Evolutionary conservation across 2,797 vertebrate species (phyloP), one percentile per base, ranked within the genome.

Genomic region (Leucoraja ocellata): DNA sequence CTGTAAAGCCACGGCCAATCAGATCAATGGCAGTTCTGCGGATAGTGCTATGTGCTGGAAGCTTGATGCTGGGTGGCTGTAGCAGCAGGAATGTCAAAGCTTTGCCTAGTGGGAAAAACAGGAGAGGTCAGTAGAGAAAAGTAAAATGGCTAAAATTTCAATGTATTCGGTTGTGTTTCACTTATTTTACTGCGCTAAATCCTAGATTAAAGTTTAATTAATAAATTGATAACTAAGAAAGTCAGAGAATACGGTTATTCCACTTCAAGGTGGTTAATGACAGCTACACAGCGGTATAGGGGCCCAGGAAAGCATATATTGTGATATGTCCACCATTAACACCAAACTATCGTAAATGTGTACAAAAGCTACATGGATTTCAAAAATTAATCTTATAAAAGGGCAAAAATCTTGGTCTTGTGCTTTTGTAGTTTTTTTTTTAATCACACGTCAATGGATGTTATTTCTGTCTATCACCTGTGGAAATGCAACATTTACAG

Each of bases 1-100:
- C 98, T 0, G 99, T 99, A 95, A 99, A 99, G 93, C 99, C 98
- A 7, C 99, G 97, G 71, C 99, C 98, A 91, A 99, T 98, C 95
- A 99, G 97, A 95, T 99, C 99, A 74, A 98, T 99, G 95, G 99
- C 98, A 0, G 98, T 99, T 91, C 99, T 97, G 93, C 98, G 97
- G 95, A 99, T 98, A 93, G 98, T 98, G 96, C 98, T 99, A 96
- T 99, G 98, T 0, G 98, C 95, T 0, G 98, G 98, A 54, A 99
- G 97, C 93, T 97, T 98, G 93, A 97, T 96, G 94, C 98, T 98
- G 11, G 98, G 97, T 0, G 98, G 97, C 95, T 99, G 98, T 63
- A 99, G 97, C 94, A 99, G 97, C 91, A 99, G 97, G 95, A 98
- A 99, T 0, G 98, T 99, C 96, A 99, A 94, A 0, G 99, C 98